These are phyloP conservation scores for Triplophysa bombifrons DNA, from an alignment of 2,797 vertebrate genomes.

Conservation along the genomic window DNA sequence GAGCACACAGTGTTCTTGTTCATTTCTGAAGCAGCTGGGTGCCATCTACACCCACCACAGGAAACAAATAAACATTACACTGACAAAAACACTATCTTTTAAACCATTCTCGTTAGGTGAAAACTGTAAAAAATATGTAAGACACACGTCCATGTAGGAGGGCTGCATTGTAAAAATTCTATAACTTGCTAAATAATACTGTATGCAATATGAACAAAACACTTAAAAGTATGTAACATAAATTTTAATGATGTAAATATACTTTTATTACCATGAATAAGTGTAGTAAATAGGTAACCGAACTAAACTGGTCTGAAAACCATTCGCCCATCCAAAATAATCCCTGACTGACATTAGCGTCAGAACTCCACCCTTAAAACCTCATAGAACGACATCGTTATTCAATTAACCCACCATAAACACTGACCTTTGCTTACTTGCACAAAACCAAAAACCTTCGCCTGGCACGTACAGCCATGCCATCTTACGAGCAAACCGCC, in stretches of 20 bases:
- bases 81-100: slow-evolving; percentile 33
- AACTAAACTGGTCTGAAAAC: slow-evolving; percentile 9
- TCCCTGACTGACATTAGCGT: slow-evolving; percentile 29
- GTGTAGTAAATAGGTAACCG: too few species aligned
- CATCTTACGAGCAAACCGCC: slow-evolving; percentile 26
- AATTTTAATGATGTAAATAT: too few species aligned
- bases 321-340: neutral
- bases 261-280: too few species aligned
- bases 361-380: slow-evolving; percentile 29
- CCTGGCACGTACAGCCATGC: slow-evolving; percentile 28
- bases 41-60: slow-evolving; percentile 42
- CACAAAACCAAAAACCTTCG: slow-evolving; percentile 18
- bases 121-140: neutral
- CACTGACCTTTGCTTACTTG: slow-evolving; percentile 31
- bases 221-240: too few species aligned
- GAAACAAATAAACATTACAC: slow-evolving; percentile 38
- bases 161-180: too few species aligned
- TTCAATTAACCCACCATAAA: slow-evolving; percentile 30
- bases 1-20: slow-evolving; percentile 33
- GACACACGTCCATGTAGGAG: too few species aligned
- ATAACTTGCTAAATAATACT: too few species aligned
- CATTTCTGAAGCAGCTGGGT: slow-evolving; percentile 38
- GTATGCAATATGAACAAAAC: too few species aligned
- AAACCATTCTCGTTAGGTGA: slow-evolving; percentile 6
- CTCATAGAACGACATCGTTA: neutral